These are phyloP conservation scores for Hermaeophaga mercurialis DNA, from an alignment of 2,888 invertebrate species.

Conservation along the genomic window DNA sequence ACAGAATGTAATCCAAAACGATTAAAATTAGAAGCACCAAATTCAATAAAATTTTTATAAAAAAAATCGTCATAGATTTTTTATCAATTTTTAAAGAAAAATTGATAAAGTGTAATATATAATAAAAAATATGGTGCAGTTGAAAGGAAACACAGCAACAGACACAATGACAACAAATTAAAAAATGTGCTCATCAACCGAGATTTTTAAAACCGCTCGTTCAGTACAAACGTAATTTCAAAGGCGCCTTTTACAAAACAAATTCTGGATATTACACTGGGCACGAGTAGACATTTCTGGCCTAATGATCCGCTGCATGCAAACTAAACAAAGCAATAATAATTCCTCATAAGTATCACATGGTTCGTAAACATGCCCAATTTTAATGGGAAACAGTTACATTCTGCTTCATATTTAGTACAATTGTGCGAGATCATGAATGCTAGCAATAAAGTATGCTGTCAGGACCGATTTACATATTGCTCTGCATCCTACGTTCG, in stretches of 20 bases:
- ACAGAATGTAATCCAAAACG: too few species aligned
- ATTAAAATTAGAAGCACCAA: too few species aligned
- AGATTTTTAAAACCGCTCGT: neutral
- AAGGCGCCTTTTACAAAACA: neutral
- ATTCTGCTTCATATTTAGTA: conserved; percentile 33
- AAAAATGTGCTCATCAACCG: neutral
- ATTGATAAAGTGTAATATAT: too few species aligned
- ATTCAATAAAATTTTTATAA: too few species aligned
- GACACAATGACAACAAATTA: too few species aligned
- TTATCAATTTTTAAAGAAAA: too few species aligned
- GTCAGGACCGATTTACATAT: conserved; percentile 33
- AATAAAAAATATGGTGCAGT: too few species aligned
- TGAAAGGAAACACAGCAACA: too few species aligned
- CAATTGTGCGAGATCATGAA: conserved; percentile 33
- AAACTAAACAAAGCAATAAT: conserved; percentile 27
- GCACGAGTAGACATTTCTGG: conserved; percentile 1
- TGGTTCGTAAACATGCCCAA: conserved; percentile 28
- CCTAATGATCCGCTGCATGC: conserved; percentile 1
- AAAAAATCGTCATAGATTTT: too few species aligned
- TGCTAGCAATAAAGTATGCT: conserved; percentile 30
- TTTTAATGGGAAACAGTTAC: conserved; percentile 33
- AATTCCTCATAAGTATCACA: conserved; percentile 29
- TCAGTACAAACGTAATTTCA: conserved; percentile 2
- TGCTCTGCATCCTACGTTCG: conserved; percentile 20
- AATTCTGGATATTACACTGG: neutral